Evolutionary conservation across 2,113 vertebrate genomes (phyloP), one percentile per base, ranked within the genome.

Genomic region (Xiphorhynchus elegans): DNA sequence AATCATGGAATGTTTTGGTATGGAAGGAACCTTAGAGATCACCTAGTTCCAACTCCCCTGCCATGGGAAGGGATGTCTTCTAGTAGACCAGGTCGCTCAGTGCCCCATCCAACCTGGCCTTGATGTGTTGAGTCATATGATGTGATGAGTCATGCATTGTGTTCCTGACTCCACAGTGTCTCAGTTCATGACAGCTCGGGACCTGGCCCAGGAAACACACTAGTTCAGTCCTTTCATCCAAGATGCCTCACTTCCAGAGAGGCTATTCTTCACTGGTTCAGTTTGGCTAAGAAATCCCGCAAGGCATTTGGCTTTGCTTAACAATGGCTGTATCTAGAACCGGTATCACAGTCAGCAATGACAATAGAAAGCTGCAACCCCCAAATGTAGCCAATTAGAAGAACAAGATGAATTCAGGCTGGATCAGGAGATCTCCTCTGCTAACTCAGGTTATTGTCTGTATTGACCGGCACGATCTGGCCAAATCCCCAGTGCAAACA

Each of bases 381-480:
- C 59, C 64, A 55, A 85, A 87, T 55, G 52, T 35, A 60, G 73
- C 60, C 91, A 84, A 93, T 90, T n/a, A 84, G 39, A 82, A 89
- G 78, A 94, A 17, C 47, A 85, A 91, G 74, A 87, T 0, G 0
- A 89, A 93, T 94, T 91, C 46, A 78, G n/a, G 56, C 67, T 75
- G 82, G 56, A 80, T 60, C 70, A 46, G 76, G 76, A 94, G 60
- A 87, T 73, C 81, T 93, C 52, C 75, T 78, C 24, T 79, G 55
- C 58, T 97, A 89, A 92, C 62, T 94, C 75, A 35, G 52, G 92
- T 93, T 92, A 95, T 90, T 87, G 86, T 95, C 94, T 90, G 85
- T 84, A 92, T 63, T 93, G 96, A 97, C 94, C 96, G 11, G 95
- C 93, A 92, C 89, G 97, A 97, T 94, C 95, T 97, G 94, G 96